Conservation (phyloP, 92 coral and sea anemone genomes). For the Montipora capitata region DNA sequence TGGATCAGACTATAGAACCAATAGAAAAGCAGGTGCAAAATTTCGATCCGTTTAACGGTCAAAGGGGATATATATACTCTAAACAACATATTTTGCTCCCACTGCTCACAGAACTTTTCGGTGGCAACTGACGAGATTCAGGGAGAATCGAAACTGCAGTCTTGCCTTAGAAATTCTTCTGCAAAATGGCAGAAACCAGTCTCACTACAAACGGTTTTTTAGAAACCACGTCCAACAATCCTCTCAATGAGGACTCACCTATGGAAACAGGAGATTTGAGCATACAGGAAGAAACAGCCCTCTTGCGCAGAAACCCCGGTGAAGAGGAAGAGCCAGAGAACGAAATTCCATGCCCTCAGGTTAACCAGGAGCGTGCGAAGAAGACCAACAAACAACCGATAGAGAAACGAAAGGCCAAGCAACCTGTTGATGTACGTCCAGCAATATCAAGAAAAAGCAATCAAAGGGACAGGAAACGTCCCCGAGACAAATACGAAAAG, state of each 20-base stretch:
- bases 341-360: background rate
- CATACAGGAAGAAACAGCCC: conserved; percentile 5
- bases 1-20: too few relatives aligned
- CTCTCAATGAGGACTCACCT: background rate
- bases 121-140: conserved; percentile 5
- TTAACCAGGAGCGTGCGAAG: background rate
- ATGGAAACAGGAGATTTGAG: conserved; percentile 12
- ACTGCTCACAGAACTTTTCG: conserved; percentile 1
- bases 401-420: conserved; percentile 2
- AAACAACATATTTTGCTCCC: background rate
- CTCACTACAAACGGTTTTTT: conserved; percentile 10
- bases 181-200: conserved; percentile 6
- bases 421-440: background rate
- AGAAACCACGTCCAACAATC: background rate
- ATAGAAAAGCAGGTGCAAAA: too few relatives aligned
- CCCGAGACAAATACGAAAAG: conserved; percentile 1
- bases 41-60: too few relatives aligned
- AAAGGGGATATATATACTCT: too few relatives aligned
- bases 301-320: conserved; percentile 12
- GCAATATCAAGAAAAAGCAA: background rate
- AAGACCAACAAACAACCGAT: background rate
- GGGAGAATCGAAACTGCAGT: background rate
- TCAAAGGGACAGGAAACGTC: background rate
- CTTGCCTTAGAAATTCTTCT: conserved; percentile 6
- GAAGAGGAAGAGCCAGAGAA: conserved; percentile 7